Base-by-base conservation (phyloP, 2,797 vertebrate species). In the Phalanger gymnotis region DNA sequence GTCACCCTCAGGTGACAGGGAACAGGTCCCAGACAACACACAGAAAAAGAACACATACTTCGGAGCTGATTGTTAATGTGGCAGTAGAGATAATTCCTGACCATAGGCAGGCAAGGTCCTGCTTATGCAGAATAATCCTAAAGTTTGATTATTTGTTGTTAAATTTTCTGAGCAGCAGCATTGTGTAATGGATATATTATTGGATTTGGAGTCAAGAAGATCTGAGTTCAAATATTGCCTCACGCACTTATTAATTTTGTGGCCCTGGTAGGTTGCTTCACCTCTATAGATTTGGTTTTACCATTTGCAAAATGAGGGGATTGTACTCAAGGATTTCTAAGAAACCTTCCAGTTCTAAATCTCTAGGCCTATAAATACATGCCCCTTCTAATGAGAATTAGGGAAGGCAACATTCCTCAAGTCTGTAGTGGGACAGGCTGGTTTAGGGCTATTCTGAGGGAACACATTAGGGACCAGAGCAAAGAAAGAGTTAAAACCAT, bases 101-200 rank as follows among this genome's bases (percentile, higher is more conserved):
- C 90, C 57, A 56, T 53, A 94, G 91, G 53, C 56, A 31, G 91
- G 66, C 57, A 95, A 92, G 93, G 54, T 94, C 91, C 93, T 92
- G 57, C 95, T 93, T 54, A 94, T 31, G n/a, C 90, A 54, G 90
- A 40, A 89, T 96, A 96, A 93, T 95, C 91, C 95, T 57, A 22
- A 16, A 58, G 94, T 47, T 47, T 81, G n/a, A 47, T 2, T 40
- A 31, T 31, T 54, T 53, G 53, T 9, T n/a, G 16, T 40, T 40
- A 22, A 40, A 40, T 6, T 73, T n/a, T 81, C 73, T 47, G 40
- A 47, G 22, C 7, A 47, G 22, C 7, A 87, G 40, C 2, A 34
- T 87, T 47, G 22, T 87, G 22, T 73, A 40, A 40, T 51, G 47
- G 73, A 47, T 87, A 47, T 87, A 47, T 87, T 87, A 1, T 47